These are phyloP conservation scores for Pao palembangensis DNA, from an alignment of 2,113 vertebrate species.

Conservation along the genomic window DNA sequence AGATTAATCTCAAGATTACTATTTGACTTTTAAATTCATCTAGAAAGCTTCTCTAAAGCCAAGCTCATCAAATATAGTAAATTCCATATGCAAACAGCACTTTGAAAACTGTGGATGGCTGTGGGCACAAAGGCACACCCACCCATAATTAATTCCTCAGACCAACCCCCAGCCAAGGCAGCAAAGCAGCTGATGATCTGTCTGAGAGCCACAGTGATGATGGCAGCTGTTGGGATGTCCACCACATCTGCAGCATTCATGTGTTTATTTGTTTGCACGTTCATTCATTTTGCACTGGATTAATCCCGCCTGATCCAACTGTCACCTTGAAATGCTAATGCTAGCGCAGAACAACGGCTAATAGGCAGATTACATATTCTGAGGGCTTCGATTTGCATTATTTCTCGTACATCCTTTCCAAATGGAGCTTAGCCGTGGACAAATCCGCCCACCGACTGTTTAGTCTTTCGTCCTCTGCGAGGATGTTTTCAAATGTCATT, in stretches of 20 bases:
- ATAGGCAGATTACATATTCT: conserved; percentile 61
- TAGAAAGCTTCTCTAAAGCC: conserved; percentile 10
- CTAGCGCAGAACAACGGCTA: conserved; percentile 44
- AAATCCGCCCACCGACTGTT: conserved; percentile 67
- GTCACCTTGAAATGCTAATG: conserved; percentile 67
- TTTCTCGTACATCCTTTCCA: conserved; percentile 53
- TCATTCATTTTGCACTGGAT: conserved; percentile 32
- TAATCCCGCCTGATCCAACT: conserved; percentile 40
- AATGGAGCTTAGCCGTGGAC: conserved; percentile 55
- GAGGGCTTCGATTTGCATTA: conserved; percentile 48
- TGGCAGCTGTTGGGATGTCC: conserved; percentile 10
- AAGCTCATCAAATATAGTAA: conserved; percentile 26
- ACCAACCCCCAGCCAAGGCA: conserved; percentile 25
- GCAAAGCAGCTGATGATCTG: conserved; percentile 56
- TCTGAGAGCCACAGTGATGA: conserved; percentile 4
- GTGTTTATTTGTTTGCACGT: neutral
- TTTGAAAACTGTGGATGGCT: conserved; percentile 46
- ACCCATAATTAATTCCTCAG: too few relatives aligned
- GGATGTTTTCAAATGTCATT: conserved; percentile 72
- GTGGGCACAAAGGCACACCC: conserved; percentile 8
- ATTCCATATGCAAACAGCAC: conserved; percentile 20
- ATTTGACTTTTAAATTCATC: conserved; percentile 1
- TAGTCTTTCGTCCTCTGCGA: conserved; percentile 61
- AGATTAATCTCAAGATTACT: neutral
- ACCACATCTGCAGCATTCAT: conserved; percentile 41